Evolutionary conservation across 1,140 invertebrate genomes (phyloP), one percentile per base, ranked within the genome.

Genomic region (Pseudomyrmex dendroicus): DNA sequence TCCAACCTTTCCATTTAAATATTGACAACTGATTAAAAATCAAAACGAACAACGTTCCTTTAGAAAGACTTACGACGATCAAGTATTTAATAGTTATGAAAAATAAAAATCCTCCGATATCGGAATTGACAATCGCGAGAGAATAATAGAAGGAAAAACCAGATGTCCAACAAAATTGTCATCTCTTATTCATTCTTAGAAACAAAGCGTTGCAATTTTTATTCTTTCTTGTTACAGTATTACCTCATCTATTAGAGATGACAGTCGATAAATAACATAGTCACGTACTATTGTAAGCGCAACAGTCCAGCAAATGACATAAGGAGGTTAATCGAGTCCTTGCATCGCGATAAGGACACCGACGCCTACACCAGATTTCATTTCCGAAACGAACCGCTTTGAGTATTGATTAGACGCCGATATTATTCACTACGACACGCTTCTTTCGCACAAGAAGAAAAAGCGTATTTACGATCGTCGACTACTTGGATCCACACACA

Each of bases 251-350:
- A 80, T 80, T 59, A 72, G 22, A 5, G 44, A 80, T 59, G 66
- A 25, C 66, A 59, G 54, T 12, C 56, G 76, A 80, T 80, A 80
- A 80, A 80, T 80, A 80, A 80, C 72, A 22, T 22, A 59, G 66
- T 66, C n/a, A 4, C 22, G 17, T 80, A 48, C 76, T 80, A 80
- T 80, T 80, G 76, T 72, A 59, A 80, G 54, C 66, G 64, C 76
- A 54, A 61, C 64, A 68, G 54, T 80, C 68, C 66, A 20, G 56
- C 57, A 59, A 78, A 78, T 70, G 76, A 80, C 76, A 66, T 80
- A 80, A 80, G 54, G 76, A 80, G 76, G 76, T 80, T 80, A 80
- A 80, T 80, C 76, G 76, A 80, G 54, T 80, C 76, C 54, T 80
- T 54, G 66, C 54, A 80, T 80, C 76, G 76, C 76, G 76, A 80